Evolutionary conservation across 2,113 vertebrate species (phyloP).

Genomic region (Archocentrus centrarchus): DNA sequence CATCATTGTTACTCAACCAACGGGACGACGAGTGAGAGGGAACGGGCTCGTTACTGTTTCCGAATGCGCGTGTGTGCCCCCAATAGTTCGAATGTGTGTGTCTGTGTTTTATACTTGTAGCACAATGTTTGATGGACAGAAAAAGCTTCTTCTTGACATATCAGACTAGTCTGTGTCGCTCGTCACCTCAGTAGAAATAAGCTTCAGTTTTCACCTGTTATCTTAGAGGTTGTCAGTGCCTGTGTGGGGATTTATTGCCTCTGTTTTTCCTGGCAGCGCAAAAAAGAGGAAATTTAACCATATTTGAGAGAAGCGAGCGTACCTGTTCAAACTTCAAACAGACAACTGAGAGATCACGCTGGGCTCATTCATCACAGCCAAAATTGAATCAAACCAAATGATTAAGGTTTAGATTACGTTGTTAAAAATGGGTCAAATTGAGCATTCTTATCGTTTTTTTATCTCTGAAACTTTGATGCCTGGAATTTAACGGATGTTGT

Average conservation of each 20-base stretch:
- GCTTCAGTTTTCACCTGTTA: background rate
- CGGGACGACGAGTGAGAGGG: constrained; percentile 82
- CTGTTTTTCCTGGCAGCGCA: background rate
- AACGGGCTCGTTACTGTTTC: background rate
- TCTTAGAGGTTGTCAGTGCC: background rate
- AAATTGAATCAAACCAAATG: too few species aligned
- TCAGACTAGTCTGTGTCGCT: constrained; percentile 21
- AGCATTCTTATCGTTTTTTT: too few species aligned
- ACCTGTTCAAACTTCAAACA: background rate
- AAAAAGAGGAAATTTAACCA: background rate
- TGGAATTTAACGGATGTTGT: background rate
- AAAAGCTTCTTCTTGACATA: constrained; percentile 41
- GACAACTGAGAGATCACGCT: background rate
- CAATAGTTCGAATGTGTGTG: constrained; percentile 7
- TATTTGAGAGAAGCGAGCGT: background rate
- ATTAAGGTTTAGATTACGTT: background rate
- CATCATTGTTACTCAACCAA: constrained; percentile 83
- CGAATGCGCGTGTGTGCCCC: background rate
- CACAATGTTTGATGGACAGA: constrained; percentile 43
- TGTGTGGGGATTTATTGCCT: background rate
- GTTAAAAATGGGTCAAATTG: too few species aligned
- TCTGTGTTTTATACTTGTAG: constrained; percentile 60
- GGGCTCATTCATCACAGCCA: background rate
- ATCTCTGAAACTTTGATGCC: background rate
- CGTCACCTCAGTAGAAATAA: background rate